phyloP scores from a whole-genome alignment of 2,888 invertebrate species.

The Eumacrocentrus americanus region DNA sequence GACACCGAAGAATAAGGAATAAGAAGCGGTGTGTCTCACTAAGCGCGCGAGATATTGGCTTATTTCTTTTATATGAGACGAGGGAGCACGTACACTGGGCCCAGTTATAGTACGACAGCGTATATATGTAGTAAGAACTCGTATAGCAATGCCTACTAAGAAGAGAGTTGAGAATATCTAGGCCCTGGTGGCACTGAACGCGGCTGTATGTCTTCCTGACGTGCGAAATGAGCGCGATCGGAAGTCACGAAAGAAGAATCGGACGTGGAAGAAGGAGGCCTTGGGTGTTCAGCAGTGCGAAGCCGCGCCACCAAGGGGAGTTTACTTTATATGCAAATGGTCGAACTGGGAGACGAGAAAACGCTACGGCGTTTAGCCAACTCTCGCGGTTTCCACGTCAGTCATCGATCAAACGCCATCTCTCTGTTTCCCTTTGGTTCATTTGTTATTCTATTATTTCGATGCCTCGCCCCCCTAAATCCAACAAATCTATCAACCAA shows the following conservation, averaged over 20 bases:
- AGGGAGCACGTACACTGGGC: conserved; percentile 17
- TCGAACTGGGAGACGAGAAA: conserved; percentile 44
- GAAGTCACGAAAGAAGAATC: conserved; percentile 43
- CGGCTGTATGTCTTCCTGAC: conserved; percentile 56
- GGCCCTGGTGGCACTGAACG: conserved; percentile 39
- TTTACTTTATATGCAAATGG: conserved; percentile 60
- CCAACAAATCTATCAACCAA: too few relatives aligned
- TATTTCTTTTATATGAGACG: conserved; percentile 47
- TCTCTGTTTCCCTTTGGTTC: not conserved
- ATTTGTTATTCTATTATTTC: too few relatives aligned
- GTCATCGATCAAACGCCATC: conserved; percentile 21
- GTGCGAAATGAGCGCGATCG: conserved; percentile 57
- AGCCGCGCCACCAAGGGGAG: conserved; percentile 37
- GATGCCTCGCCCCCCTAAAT: too few relatives aligned
- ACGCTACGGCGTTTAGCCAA: conserved; percentile 30
- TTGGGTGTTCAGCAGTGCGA: not conserved
- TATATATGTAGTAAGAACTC: conserved; percentile 21
- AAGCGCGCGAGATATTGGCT: conserved; percentile 38
- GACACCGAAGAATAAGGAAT: conserved; percentile 16
- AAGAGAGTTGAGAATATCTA: conserved; percentile 34
- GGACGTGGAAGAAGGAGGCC: conserved; percentile 14
- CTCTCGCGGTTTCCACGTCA: conserved; percentile 23
- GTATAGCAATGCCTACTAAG: conserved; percentile 28
- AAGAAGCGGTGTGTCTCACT: conserved; percentile 31
- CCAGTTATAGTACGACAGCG: conserved; percentile 3